Percentiles rank a stretch among this genome's conserved stretches.
Conservation (phyloP, 2,888 invertebrate genomes). For the Herminia tarsipennalis region DNA sequence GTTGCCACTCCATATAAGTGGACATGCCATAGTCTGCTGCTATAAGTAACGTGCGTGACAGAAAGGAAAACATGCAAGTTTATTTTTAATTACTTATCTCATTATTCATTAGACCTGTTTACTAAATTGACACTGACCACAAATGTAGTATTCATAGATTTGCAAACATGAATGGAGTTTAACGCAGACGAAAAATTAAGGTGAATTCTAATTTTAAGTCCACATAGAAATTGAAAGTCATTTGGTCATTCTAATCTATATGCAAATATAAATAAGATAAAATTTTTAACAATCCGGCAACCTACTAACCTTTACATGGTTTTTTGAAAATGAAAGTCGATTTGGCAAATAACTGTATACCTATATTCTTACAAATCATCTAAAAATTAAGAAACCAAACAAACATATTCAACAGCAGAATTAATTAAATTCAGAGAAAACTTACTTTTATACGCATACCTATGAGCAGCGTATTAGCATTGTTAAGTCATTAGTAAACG, state of each 20-base stretch:
- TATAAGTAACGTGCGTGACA: neutral
- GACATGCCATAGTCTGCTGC: conserved; percentile 13
- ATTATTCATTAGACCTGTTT: neutral
- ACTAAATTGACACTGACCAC: too few relatives aligned
- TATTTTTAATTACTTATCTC: neutral
- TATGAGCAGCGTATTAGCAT: conserved; percentile 38
- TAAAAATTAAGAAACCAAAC: too few relatives aligned
- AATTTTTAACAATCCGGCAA: conserved; percentile 32
- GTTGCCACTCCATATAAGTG: conserved; percentile 38
- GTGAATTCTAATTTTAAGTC: neutral
- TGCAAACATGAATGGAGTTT: conserved; percentile 1
- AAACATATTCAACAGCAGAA: too few relatives aligned
- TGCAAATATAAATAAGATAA: conserved; percentile 35
- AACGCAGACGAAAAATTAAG: too few relatives aligned
- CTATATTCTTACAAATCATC: too few relatives aligned
- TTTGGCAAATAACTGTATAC: conserved; percentile 14
- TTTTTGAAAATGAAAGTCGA: conserved; percentile 31
- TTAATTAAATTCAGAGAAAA: too few relatives aligned
- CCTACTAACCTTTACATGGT: conserved; percentile 30
- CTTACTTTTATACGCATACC: too few relatives aligned
- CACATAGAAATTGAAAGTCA: conserved; percentile 42
- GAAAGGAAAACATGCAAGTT: conserved; percentile 2
- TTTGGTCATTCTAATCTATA: conserved; percentile 41
- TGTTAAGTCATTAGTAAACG: conserved; percentile 43
- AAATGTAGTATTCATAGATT: conserved; percentile 1